Conservation (phyloP, 2,797 vertebrate genomes). For the Sandelia bainsii region DNA sequence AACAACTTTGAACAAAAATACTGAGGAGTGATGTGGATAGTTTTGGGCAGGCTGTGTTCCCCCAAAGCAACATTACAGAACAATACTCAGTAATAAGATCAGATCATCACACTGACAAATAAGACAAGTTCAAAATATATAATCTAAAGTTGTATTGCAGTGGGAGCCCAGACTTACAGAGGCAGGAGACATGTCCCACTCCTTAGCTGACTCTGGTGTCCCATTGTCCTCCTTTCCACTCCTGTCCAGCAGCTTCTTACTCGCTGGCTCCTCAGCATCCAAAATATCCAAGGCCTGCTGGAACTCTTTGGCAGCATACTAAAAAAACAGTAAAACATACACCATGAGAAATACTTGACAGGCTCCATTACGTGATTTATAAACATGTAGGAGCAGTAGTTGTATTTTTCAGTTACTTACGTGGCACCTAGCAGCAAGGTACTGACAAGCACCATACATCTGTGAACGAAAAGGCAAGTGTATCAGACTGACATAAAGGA, state of each 20-base stretch:
- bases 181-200: slow-evolving; percentile 95
- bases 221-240: slow-evolving; percentile 89
- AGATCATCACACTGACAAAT: neutral
- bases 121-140: neutral
- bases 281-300: slow-evolving; percentile 98
- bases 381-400: neutral
- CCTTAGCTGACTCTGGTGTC: slow-evolving; percentile 87
- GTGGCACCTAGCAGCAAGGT: slow-evolving; percentile 97
- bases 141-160: neutral
- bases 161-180: slow-evolving; percentile 85
- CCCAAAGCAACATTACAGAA: neutral
- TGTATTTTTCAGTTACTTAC: slow-evolving; percentile 85
- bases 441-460: slow-evolving; percentile 96
- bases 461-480: slow-evolving; percentile 69
- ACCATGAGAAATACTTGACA: too few species aligned
- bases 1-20: neutral
- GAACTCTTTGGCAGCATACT: slow-evolving; percentile 99
- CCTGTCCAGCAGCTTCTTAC: slow-evolving; percentile 92
- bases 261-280: slow-evolving; percentile 94
- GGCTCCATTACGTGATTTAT: neutral
- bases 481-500: neutral
- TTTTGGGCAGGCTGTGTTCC: neutral
- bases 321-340: slow-evolving; percentile 6
- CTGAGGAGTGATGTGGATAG: neutral
- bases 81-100: neutral